A percentile compares a stretch with the other conserved stretches of the same genome.
These are phyloP conservation scores for Merluccius polli DNA, from an alignment of 2,797 vertebrate species.

Conservation along the genomic window DNA sequence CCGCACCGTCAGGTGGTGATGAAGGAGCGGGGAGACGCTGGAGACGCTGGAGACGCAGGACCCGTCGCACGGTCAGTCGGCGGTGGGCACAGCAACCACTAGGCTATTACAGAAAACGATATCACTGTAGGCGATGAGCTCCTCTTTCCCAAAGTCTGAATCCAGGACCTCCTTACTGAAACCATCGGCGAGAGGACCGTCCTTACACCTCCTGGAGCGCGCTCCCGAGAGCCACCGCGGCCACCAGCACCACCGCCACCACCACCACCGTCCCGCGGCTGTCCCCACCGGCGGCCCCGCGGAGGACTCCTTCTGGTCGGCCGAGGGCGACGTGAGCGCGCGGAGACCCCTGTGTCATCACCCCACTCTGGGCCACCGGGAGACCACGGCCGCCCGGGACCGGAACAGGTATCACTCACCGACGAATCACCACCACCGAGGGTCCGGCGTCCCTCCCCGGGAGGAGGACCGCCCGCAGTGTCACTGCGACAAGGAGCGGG, in stretches of 20 bases:
- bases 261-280: constrained; percentile 59
- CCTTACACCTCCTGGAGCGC: constrained; percentile 57
- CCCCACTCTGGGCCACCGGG: constrained; percentile 52
- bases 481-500: constrained; percentile 45
- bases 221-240: constrained; percentile 55
- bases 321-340: constrained; percentile 83
- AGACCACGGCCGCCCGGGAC: constrained; percentile 60
- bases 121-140: constrained; percentile 67
- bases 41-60: constrained; percentile 15
- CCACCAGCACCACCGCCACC: constrained; percentile 56
- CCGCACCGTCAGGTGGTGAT: constrained; percentile 60
- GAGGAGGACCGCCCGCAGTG: constrained; percentile 61
- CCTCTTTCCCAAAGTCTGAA: constrained; percentile 72
- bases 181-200: constrained; percentile 70
- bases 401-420: constrained; percentile 58
- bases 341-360: constrained; percentile 92
- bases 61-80: constrained; percentile 20
- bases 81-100: constrained; percentile 18
- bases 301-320: constrained; percentile 69
- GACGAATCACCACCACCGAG: constrained; percentile 38
- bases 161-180: constrained; percentile 85
- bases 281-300: constrained; percentile 43
- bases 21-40: constrained; percentile 37
- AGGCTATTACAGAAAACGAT: constrained; percentile 20
- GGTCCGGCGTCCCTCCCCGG: constrained; percentile 61